Percentiles rank a stretch among this genome's conserved stretches.
Conservation (phyloP, 1,140 invertebrate species). For the Neuroterus valhalla region DNA sequence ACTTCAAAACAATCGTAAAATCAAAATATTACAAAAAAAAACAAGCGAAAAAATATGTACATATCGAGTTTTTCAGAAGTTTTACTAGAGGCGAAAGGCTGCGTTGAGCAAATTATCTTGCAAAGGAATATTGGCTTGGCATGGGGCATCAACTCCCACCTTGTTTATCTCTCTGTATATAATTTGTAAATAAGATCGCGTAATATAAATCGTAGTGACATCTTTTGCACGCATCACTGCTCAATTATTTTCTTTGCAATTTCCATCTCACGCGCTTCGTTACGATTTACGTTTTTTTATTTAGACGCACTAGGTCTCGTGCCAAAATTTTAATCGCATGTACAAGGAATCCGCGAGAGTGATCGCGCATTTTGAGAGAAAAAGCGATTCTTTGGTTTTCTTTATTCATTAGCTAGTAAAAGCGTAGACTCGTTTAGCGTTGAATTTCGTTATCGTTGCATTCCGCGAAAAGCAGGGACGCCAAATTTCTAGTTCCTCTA, state of each 20-base stretch:
- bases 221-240: conserved; percentile 7
- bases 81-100: conserved; percentile 31
- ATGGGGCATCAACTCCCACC: conserved; percentile 43
- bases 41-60: neutral
- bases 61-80: conserved; percentile 18
- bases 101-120: conserved; percentile 26
- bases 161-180: conserved; percentile 59
- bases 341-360: neutral
- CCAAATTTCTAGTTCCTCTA: neutral
- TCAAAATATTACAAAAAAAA: conserved; percentile 25
- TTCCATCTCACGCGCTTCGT: conserved; percentile 4
- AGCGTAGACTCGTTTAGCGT: conserved; percentile 4
- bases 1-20: neutral
- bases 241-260: conserved; percentile 5
- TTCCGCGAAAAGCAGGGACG: conserved; percentile 23
- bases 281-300: conserved; percentile 15
- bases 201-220: conserved; percentile 51
- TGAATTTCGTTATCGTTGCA: neutral
- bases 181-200: conserved; percentile 62
- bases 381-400: neutral
- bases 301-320: neutral
- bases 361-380: neutral
- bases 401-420: neutral
- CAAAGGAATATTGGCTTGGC: conserved; percentile 40
- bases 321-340: conserved; percentile 6